Percentiles rank a stretch among this genome's conserved stretches.
Evolutionary conservation across 2,888 invertebrate species (phyloP).

Genomic region (Smittia aterrima): DNA sequence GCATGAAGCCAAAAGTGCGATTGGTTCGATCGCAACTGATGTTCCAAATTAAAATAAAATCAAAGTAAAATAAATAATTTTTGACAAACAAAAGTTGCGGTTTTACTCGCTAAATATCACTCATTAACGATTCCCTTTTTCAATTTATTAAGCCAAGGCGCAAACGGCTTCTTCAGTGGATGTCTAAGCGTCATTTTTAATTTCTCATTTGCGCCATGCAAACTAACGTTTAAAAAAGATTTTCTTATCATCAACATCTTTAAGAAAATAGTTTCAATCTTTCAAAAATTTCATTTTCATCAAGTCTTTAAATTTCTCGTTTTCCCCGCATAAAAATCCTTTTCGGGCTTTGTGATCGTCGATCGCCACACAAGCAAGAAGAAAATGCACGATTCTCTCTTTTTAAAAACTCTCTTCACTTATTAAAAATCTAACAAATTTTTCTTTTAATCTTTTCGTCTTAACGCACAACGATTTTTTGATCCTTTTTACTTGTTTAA

Average conservation of each 20-base stretch:
- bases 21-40: neutral
- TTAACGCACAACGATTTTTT: slow-evolving; percentile 9
- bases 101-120: slow-evolving; percentile 40
- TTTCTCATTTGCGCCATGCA: neutral
- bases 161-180: neutral
- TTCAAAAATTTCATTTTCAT: slow-evolving; percentile 19
- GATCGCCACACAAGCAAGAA: slow-evolving; percentile 3
- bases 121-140: slow-evolving; percentile 12
- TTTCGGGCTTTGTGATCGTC: neutral
- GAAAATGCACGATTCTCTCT: neutral
- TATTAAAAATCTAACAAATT: slow-evolving; percentile 37
- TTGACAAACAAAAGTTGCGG: slow-evolving; percentile 25
- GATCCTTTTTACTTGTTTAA: neutral
- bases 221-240: neutral
- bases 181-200: neutral
- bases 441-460: neutral
- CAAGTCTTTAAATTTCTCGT: slow-evolving; percentile 19
- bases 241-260: neutral
- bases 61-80: slow-evolving; percentile 25
- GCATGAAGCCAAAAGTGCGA: neutral
- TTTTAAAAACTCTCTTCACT: slow-evolving; percentile 20
- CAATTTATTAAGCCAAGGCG: slow-evolving; percentile 4
- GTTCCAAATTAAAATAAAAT: slow-evolving; percentile 16
- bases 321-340: slow-evolving; percentile 3
- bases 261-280: neutral